These are phyloP conservation scores for Pristionchus entomophagus DNA, from an alignment of 2,888 invertebrate species.

Conservation along the genomic window DNA sequence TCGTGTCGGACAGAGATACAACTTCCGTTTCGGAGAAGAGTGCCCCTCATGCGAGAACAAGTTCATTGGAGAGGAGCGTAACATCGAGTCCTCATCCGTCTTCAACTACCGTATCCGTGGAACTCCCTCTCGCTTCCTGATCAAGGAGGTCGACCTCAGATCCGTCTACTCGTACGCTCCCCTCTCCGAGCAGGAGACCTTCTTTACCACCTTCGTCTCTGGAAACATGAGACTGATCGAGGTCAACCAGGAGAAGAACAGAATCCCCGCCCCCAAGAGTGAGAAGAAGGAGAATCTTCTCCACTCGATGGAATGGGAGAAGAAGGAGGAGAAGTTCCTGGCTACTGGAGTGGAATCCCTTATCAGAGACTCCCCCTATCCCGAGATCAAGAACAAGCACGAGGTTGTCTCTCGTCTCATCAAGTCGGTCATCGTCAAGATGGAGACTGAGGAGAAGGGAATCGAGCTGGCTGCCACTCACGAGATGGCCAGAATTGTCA, in stretches of 20 bases:
- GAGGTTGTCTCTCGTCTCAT: slow-evolving; percentile 51
- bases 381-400: slow-evolving; percentile 56
- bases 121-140: slow-evolving; percentile 42
- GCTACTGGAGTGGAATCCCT: slow-evolving; percentile 63
- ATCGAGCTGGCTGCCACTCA: slow-evolving; percentile 47
- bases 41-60: slow-evolving; percentile 56
- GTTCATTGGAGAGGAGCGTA: slow-evolving; percentile 44
- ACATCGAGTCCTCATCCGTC: slow-evolving; percentile 51
- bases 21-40: slow-evolving; percentile 56
- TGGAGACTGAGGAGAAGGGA: slow-evolving; percentile 36
- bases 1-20: slow-evolving; percentile 66
- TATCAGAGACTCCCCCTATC: slow-evolving; percentile 50
- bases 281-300: slow-evolving; percentile 60
- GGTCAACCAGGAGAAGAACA: not conserved
- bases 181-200: slow-evolving; percentile 31
- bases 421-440: slow-evolving; percentile 41
- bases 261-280: not conserved
- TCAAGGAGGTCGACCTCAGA: slow-evolving; percentile 44
- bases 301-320: slow-evolving; percentile 61
- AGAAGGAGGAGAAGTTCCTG: slow-evolving; percentile 65
- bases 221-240: slow-evolving; percentile 36
- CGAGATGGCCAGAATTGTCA: slow-evolving; percentile 63
- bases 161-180: slow-evolving; percentile 49
- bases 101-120: slow-evolving; percentile 54
- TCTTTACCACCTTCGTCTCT: slow-evolving; percentile 41